Evolutionary conservation across 2,113 vertebrate species (phyloP).

Genomic region (Sminthopsis crassicaudata): DNA sequence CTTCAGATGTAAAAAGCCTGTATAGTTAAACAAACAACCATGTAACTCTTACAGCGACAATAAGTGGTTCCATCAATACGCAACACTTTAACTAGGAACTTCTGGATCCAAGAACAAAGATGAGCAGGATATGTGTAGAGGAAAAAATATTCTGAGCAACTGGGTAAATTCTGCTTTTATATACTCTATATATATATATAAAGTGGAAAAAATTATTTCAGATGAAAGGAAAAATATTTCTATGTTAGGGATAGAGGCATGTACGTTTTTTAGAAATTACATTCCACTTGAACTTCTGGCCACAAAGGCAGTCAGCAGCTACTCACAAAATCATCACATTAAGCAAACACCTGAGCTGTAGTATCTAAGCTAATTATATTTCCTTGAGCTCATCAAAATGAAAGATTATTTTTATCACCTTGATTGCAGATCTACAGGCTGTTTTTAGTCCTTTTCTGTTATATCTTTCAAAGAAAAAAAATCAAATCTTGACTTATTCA

Average conservation of each 20-base stretch:
- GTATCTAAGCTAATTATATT: neutral
- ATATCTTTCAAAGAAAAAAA: slow-evolving; percentile 18
- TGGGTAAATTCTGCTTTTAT: neutral
- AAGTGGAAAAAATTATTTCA: neutral
- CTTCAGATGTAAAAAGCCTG: neutral
- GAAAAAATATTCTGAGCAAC: too few relatives aligned
- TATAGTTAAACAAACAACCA: neutral
- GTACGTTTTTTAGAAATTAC: neutral
- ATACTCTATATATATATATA: too few relatives aligned
- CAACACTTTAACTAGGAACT: neutral
- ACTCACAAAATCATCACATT: neutral
- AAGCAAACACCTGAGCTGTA: neutral
- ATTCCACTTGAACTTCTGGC: neutral
- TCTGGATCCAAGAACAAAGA: neutral
- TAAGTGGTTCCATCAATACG: neutral
- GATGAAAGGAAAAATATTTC: neutral
- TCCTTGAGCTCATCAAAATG: neutral
- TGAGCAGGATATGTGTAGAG: neutral
- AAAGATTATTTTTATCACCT: neutral
- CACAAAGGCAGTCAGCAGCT: neutral
- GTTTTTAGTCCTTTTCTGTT: neutral
- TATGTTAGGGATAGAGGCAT: neutral
- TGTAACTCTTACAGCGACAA: neutral
- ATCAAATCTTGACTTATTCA: slow-evolving; percentile 10
- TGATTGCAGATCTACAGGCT: neutral